Evolutionary conservation across 2,797 vertebrate genomes (phyloP).

Genomic region (Smutsia temminckii): DNA sequence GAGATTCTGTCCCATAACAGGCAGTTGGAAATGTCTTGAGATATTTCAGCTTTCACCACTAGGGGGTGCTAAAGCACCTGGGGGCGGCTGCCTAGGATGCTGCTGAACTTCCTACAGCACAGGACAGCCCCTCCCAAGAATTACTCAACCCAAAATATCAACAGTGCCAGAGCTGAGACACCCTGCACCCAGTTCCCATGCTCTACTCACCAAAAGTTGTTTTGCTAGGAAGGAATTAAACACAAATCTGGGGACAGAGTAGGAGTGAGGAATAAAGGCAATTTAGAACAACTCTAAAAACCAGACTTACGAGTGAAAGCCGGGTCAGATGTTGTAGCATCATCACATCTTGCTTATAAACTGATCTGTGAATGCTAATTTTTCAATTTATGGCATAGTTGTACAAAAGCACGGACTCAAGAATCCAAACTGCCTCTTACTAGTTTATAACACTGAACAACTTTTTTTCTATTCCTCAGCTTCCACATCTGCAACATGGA

Average conservation of each 20-base stretch:
- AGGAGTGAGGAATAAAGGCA: not conserved
- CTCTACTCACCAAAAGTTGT: not conserved
- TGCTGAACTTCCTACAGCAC: too few species aligned
- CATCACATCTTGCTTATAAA: not conserved
- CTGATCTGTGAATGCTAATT: not conserved
- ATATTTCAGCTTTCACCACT: not conserved
- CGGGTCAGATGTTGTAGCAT: not conserved
- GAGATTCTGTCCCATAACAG: not conserved
- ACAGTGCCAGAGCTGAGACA: not conserved
- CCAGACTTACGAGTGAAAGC: not conserved
- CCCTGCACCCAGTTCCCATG: too few species aligned
- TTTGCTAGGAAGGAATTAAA: not conserved
- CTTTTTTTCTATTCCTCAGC: not conserved
- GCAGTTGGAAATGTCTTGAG: not conserved
- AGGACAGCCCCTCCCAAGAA: not conserved
- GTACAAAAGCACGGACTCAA: not conserved
- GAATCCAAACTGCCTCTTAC: not conserved
- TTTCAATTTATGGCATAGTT: not conserved
- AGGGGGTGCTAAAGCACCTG: not conserved
- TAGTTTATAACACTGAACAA: not conserved
- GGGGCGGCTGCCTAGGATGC: not conserved
- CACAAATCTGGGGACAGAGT: not conserved
- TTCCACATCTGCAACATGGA: not conserved
- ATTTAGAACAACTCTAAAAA: not conserved
- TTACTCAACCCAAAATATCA: not conserved